phyloP scores from a whole-genome alignment of 2,888 invertebrate genomes.

The Acanthococcus lagerstroemiae region DNA sequence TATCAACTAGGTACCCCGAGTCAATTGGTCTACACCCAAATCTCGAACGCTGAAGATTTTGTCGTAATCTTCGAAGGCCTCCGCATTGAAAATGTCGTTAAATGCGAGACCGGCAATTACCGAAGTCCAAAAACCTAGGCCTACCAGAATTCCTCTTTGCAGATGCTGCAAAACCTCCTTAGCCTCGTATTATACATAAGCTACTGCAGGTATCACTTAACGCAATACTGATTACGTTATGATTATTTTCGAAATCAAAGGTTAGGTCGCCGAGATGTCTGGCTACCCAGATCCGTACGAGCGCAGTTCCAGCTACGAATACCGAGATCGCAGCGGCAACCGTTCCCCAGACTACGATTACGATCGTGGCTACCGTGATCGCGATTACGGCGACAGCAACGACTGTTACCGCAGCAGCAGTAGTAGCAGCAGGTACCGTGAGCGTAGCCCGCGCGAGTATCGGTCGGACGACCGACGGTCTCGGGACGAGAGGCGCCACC shows the following conservation, averaged over 20 bases:
- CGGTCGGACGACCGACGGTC: neutral
- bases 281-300: slow-evolving; percentile 2
- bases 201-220: neutral
- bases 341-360: neutral
- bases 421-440: neutral
- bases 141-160: too few species aligned
- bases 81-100: too few species aligned
- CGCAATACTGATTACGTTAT: neutral
- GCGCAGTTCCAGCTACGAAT: neutral
- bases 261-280: neutral
- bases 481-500: neutral
- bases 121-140: too few species aligned
- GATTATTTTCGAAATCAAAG: neutral
- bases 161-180: too few species aligned
- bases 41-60: too few species aligned
- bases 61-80: too few species aligned
- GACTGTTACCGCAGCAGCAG: neutral
- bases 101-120: too few species aligned
- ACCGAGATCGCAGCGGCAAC: neutral
- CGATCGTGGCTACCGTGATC: neutral
- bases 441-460: neutral
- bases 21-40: neutral
- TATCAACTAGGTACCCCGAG: neutral
- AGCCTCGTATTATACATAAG: neutral
- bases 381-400: neutral